These are phyloP conservation scores for Myotis daubentonii DNA, from an alignment of 2,797 vertebrate genomes.

Conservation along the genomic window DNA sequence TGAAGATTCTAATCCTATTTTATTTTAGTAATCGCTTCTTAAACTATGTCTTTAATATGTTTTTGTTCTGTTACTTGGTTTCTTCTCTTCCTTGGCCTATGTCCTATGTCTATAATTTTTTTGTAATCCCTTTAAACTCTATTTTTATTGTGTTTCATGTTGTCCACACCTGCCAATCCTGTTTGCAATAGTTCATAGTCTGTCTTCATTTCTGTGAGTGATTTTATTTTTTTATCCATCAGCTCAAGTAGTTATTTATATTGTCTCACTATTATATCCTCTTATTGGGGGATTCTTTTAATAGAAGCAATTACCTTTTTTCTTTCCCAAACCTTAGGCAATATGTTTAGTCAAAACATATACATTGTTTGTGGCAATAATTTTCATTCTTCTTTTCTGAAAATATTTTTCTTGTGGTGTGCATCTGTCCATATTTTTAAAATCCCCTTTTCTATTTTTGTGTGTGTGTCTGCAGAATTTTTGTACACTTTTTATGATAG, in stretches of 20 bases:
- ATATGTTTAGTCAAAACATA: background rate
- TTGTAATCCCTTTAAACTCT: background rate
- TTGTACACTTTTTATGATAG: background rate
- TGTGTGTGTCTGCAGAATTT: background rate
- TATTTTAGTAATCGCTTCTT: slow-evolving; percentile 15
- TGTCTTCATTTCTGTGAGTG: slow-evolving; percentile 40
- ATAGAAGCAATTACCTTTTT: background rate
- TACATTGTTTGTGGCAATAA: background rate
- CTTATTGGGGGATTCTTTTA: background rate
- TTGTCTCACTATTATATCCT: background rate
- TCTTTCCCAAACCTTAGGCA: background rate
- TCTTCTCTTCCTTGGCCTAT: background rate
- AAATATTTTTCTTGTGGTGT: background rate
- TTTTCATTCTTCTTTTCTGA: background rate
- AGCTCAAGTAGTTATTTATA: background rate
- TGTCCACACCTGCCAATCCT: background rate
- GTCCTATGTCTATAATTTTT: background rate
- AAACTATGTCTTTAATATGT: slow-evolving; percentile 14
- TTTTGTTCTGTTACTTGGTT: slow-evolving; percentile 30
- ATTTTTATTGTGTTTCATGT: slow-evolving; percentile 13
- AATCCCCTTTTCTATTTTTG: background rate
- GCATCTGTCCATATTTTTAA: background rate
- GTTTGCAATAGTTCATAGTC: background rate
- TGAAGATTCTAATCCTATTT: background rate
- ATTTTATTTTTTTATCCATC: background rate